Evolutionary conservation across 53 echinoderm and acorn worm genomes (phyloP), one percentile per base, ranked within the genome.

Genomic region (Patiria pectinifera): DNA sequence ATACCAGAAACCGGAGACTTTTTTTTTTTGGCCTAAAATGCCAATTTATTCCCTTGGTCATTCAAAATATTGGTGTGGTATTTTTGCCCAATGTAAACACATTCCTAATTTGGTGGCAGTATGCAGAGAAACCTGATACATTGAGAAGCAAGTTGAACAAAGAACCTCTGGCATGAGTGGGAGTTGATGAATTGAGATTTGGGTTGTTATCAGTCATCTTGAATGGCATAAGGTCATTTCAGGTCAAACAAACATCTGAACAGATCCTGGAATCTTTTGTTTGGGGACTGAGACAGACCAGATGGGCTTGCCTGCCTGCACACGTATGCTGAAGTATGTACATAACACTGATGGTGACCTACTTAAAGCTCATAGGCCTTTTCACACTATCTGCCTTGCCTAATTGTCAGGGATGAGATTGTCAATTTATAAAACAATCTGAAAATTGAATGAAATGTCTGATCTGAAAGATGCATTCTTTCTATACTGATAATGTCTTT

Each of bases 191-290:
- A 71, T 74, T 86, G 71, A 21, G 48, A 23, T 49, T 4, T n/a
- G 49, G 26, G 24, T 71, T 69, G 25, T 24, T 74, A 18, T 22
- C 23, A 71, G 86, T 86, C 86, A 86, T n/a, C 74, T 19, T 72
- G 48, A 86, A 69, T 35, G 71, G 15, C 8, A 4, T 18, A 49
- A 72, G 86, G 46, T 47, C 79, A 78, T 78, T 78, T 78, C 14
- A 45, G 86, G 86, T 71, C 74, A 47, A 53, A 22, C 43, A 48
- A 74, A 74, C 21, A 75, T 74, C 48, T 72, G 49, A 86, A 86
- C 86, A 86, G 9, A 44, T 22, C 86, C 59, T 22, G 86, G 19
- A 85, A 72, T 86, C 86, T 69, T 86, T 75, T 86, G 86, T 86
- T 71, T 21, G 21, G 74, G 86, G 23, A 22, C 0, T 59, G 59